phyloP scores from a whole-genome alignment of 2,113 vertebrate species.

The Machaerirhynchus nigripectus region DNA sequence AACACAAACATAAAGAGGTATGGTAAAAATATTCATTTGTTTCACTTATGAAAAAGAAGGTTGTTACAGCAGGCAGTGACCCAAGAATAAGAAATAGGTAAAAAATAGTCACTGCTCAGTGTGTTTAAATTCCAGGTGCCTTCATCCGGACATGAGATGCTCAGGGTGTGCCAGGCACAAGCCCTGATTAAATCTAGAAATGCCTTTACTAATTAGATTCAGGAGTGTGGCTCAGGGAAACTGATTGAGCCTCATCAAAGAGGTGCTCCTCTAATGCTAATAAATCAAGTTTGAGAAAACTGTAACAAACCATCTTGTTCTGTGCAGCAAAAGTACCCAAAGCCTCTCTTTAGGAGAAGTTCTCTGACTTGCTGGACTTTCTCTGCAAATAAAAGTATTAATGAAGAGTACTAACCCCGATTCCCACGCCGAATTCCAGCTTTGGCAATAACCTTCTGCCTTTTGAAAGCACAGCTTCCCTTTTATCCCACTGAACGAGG shows the following conservation, averaged over 20 bases:
- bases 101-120: background rate
- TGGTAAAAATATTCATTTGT: background rate
- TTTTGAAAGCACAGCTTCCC: background rate
- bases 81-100: background rate
- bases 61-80: background rate
- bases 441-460: background rate
- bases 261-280: background rate
- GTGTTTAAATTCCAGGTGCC: background rate
- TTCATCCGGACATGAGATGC: background rate
- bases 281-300: background rate
- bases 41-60: background rate
- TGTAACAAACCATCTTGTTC: background rate
- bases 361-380: background rate
- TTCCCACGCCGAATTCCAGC: background rate
- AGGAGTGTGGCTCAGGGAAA: background rate
- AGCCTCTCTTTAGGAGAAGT: background rate
- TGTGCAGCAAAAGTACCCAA: background rate
- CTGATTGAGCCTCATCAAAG: background rate
- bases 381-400: background rate
- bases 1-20: constrained; percentile 82
- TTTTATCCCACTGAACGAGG: background rate
- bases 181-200: background rate
- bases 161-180: background rate
- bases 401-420: background rate
- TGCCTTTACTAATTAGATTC: background rate